Percentiles rank a stretch among this genome's conserved stretches.
phyloP scores from a whole-genome alignment of 1,140 invertebrate genomes.

The Reticulitermes speratus region DNA sequence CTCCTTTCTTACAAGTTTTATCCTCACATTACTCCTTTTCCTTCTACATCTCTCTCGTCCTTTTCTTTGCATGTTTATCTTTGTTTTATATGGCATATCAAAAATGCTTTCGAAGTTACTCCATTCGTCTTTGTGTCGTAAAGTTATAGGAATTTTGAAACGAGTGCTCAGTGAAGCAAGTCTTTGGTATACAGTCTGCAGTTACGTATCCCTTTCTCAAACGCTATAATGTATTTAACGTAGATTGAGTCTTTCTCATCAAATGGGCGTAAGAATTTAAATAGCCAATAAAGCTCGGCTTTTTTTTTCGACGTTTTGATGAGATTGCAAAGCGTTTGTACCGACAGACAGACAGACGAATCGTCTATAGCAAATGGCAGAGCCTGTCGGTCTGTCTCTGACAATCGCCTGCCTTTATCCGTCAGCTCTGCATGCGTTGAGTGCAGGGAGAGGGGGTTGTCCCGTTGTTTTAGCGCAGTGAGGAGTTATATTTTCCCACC shows the following conservation, averaged over 20 bases:
- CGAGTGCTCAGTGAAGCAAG: not conserved
- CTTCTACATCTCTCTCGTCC: too few species aligned
- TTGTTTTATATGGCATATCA: too few species aligned
- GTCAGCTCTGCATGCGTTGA: not conserved
- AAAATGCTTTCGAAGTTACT: too few species aligned
- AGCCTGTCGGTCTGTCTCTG: not conserved
- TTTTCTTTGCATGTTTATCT: too few species aligned
- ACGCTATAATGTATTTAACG: conserved; percentile 22
- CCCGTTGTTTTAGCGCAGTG: not conserved
- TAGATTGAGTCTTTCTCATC: conserved; percentile 22
- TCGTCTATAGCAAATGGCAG: not conserved
- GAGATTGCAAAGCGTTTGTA: not conserved
- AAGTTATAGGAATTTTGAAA: not conserved
- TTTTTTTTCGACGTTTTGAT: conserved; percentile 10
- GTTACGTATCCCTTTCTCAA: not conserved
- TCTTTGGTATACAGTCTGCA: not conserved
- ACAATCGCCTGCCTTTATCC: conserved; percentile 5
- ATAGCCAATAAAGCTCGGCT: conserved; percentile 24
- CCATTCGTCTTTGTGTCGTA: too few species aligned
- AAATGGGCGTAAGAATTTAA: conserved; percentile 23
- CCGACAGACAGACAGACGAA: conserved; percentile 6
- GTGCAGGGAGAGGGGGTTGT: not conserved
- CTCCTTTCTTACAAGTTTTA: too few species aligned
- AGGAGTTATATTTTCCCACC: conserved; percentile 16
- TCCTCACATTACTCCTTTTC: too few species aligned